Evolutionary conservation across 2,113 vertebrate genomes (phyloP), one percentile per base, ranked within the genome.

Genomic region (Sylvietta virens): DNA sequence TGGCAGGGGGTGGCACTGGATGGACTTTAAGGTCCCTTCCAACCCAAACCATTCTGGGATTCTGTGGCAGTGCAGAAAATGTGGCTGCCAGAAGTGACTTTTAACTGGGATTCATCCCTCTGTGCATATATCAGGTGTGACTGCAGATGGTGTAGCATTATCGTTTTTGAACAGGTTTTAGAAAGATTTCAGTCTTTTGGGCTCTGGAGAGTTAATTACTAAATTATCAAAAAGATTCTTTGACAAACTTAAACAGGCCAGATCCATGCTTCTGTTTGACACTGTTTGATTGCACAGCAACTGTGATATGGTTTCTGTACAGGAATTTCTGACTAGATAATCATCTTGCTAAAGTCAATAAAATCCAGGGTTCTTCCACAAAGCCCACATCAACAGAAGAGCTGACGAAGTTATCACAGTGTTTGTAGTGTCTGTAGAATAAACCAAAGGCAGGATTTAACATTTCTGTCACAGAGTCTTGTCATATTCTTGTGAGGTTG

Each of bases 1-100:
- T n/a, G n/a, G n/a, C n/a, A n/a, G n/a, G n/a, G 10, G 5, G 4
- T 37, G 5, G 22, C 0, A 51, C 1, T 1, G 12, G 28, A 6
- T 39, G 33, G 12, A 10, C 2, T 39, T 73, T 8, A 10, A 73
- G 10, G 28, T 45, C 37, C 8, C 19, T 81, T n/a, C 23, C 45
- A 7, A 24, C 2, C 10, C 33, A 45, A 58, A 58, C 9, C 16
- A 14, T 14, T n/a, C 44, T 4, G 7, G 23, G 10, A 73, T n/a
- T 81, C 23, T 81, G 15, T 44, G 45, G 24, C 0, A 73, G 13
- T 56, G 17, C 27, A 81, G 64, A 83, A 93, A 48, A 57, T 13
- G 20, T 27, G 44, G 20, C 35, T 88, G 30, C 8, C 14, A 64
- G 18, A 22, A 58, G 14, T 27, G 67, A 48, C 9, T 69, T 69